phyloP scores from a whole-genome alignment of 2,888 invertebrate genomes.

The Drosophila mercatorum region DNA sequence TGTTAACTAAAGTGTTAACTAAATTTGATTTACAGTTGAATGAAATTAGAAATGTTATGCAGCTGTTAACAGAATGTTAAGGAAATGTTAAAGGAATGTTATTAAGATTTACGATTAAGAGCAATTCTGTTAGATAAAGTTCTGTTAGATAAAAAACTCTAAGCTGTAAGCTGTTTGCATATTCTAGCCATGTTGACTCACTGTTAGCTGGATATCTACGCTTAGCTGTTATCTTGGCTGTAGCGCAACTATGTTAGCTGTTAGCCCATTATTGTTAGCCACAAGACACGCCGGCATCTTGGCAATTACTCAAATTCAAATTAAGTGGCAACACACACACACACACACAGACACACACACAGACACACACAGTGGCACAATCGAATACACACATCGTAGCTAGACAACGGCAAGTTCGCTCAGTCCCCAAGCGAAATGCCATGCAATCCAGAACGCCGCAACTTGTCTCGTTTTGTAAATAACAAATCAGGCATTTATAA shows the following conservation, averaged over 20 bases:
- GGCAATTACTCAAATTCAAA: constrained; percentile 80
- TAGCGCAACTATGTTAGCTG: constrained; percentile 1
- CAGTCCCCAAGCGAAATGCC: constrained; percentile 36
- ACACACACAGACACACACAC: constrained; percentile 29
- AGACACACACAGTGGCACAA: constrained; percentile 19
- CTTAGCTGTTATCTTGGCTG: not conserved
- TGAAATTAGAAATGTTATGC: not conserved
- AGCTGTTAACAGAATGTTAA: not conserved
- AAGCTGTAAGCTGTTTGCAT: too few species aligned
- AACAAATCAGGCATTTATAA: constrained; percentile 84
- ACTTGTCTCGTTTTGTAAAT: constrained; percentile 83
- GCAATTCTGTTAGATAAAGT: too few species aligned
- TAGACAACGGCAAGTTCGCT: constrained; percentile 15
- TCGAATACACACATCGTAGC: constrained; percentile 18
- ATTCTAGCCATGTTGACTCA: not conserved
- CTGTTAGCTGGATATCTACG: not conserved
- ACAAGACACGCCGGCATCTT: constrained; percentile 56
- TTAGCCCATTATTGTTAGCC: constrained; percentile 39
- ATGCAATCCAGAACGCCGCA: constrained; percentile 71
- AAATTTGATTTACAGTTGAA: too few species aligned
- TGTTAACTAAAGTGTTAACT: not conserved
- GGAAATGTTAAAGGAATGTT: not conserved
- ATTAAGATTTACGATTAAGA: too few species aligned
- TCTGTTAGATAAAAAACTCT: too few species aligned
- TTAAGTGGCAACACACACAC: constrained; percentile 64